Evolutionary conservation across 1,140 invertebrate species (phyloP), one percentile per base, ranked within the genome.

Genomic region (Trichonephila inaurata): DNA sequence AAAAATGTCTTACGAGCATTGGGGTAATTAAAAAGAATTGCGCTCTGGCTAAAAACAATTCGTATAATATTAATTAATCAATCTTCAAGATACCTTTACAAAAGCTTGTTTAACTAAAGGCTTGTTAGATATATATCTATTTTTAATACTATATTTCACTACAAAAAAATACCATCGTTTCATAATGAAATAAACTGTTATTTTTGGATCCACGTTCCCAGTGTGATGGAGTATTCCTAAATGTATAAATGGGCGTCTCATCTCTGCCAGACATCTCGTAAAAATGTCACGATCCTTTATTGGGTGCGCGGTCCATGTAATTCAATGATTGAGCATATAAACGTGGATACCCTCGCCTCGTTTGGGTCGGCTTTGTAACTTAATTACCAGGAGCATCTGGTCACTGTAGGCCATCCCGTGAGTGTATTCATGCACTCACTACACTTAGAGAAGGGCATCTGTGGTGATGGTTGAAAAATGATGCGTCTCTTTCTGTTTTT

Each of bases 361-460:
- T 92, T 92, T 62, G 77, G 62, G 24, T 44, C 33, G 58, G 44
- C 89, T 61, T 91, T 85, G 82, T 92, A 92, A 92, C 90, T 92
- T 92, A 92, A 92, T 92, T 92, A 92, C 82, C n/a, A 85, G 62
- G 24, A 92, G 90, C 90, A 92, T 92, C 90, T 92, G 90, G 90
- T 83, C 81, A 85, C 81, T 92, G 81, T 61, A 72, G 69, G 19
- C 33, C 89, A 14, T 66, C 33, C 33, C 64, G 89, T 28, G 69
- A 62, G 86, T 21, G 33, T 69, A 85, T 81, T 92, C 81, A 85
- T 85, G 77, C 90, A 92, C 86, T 44, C 60, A 61, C n/a, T 51
- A 18, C 81, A n/a, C 81, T 58, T 21, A 51, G 28, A 85, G 21
- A 60, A 28, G 12, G 33, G 51, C 58, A 21, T 6, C 81, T n/a